These are phyloP conservation scores for Malurus alboscapulatus DNA, from an alignment of 2,113 vertebrate species.

Conservation along the genomic window DNA sequence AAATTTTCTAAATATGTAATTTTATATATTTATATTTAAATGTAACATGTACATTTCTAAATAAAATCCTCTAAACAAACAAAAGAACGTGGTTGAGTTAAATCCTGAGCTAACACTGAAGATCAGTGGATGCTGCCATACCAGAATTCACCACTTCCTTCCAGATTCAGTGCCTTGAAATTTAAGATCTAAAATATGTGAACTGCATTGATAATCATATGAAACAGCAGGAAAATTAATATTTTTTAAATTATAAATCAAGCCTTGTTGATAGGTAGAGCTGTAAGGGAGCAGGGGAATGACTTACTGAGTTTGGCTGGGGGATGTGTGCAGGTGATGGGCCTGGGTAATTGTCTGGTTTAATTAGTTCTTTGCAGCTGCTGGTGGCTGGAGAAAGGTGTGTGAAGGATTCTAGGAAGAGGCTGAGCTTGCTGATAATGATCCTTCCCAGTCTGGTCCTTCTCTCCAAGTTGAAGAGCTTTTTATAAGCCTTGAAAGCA, in stretches of 20 bases:
- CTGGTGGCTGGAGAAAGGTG: neutral
- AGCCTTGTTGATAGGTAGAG: neutral
- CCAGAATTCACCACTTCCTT: neutral
- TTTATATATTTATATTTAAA: neutral
- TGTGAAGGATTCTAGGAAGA: neutral
- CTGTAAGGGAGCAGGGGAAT: neutral
- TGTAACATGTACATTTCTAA: neutral
- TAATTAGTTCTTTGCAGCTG: neutral
- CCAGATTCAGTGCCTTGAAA: neutral
- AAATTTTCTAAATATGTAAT: neutral
- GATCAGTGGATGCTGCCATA: neutral
- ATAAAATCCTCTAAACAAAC: neutral
- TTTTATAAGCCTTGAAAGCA: neutral
- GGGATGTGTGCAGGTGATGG: neutral
- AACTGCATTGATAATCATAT: neutral
- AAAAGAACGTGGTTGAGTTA: neutral
- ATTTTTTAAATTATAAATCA: neutral
- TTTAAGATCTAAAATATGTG: neutral
- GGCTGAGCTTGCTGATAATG: neutral
- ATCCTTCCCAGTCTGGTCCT: neutral
- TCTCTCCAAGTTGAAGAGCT: neutral
- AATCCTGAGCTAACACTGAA: neutral
- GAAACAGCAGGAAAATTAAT: neutral
- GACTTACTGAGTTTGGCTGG: neutral
- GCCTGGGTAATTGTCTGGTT: neutral